Base-by-base conservation (phyloP, 1,140 invertebrate species). In the Xylocopa sonorina region DNA sequence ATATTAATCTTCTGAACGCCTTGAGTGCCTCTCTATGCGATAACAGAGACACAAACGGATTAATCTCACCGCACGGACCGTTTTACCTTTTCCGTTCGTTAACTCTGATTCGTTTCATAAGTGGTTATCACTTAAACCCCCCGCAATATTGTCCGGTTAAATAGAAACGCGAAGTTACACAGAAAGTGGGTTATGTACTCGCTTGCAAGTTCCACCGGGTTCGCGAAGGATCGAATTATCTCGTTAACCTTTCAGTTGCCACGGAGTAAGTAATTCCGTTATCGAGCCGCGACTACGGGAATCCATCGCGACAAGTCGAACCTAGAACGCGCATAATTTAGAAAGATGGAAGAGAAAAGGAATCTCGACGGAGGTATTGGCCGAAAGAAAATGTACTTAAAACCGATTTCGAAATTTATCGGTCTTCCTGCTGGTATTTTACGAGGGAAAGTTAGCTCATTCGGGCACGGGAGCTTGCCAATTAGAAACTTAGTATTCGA, bases 181-280 rank as follows among this genome's bases (percentile, higher is more conserved):
- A 10, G 43, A 66, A 66, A 66, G 63, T 66, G 18, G 63, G 63
- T 66, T 66, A 66, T 48, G 63, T 48, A 66, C 63, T 48, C 63
- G 63, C 27, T 29, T 32, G 24, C 3, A 66, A 48, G 43, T 66
- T 66, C 27, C 41, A 66, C 10, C 10, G 32, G 41, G 24, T 64
- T 64, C 41, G 24, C 24, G 0, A 38, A 46, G 27, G 27, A 66
- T 32, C 29, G 63, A 66, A 66, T 66, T 66, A 66, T 66, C 63
- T 66, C 27, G 63, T 66, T 66, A 48, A 66, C 63, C 63, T 66
- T 48, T 66, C 27, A 18, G 27, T 29, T 34, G 43, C 18, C 43
- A 1, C 5, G 21, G n/a, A 38, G 10, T 24, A 3, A 32, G 18
- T 66, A 66, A 48, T 66, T 48, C 63, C 18, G 18, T 66, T 66